Evolutionary conservation across 2,888 invertebrate species (phyloP), one percentile per base, ranked within the genome.

Genomic region (Platycnemis pennipes): DNA sequence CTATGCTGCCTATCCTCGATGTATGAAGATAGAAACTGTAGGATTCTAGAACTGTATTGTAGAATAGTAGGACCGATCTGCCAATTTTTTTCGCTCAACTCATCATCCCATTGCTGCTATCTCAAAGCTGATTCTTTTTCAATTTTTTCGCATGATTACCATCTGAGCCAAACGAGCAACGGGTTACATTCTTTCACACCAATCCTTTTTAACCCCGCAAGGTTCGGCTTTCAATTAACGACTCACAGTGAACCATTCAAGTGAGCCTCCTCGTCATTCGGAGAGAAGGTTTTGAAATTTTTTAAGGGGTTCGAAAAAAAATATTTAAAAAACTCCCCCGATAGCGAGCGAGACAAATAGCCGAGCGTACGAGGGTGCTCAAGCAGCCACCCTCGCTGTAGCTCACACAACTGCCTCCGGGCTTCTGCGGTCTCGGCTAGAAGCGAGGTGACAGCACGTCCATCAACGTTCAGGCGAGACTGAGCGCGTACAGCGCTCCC

Each of bases 391-490:
- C 77, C 77, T 5, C 8, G 13, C 13, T 13, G 37, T 11, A 77
- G 31, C 31, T 37, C 77, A 5, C 26, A 26, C 63, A 22, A 37
- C 69, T 31, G 69, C 77, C 13, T 3, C 31, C 11, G 31, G 26
- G 77, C 77, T 77, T 26, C 37, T 77, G 77, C 77, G 77, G 77
- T 77, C 77, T 77, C 77, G 31, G 69, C 19, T 31, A 13, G 31
- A 69, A 31, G 31, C 69, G 77, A 77, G 37, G 77, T 77, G 77
- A 77, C 77, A 77, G 77, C 77, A 77, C 37, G 77, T 77, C 77
- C 77, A 77, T 77, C 77, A 31, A 22, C 31, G 77, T 11, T 37
- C 77, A 13, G 31, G 5, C 1, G 77, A n/a, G 49, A 49, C 49
- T 49, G 77, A 0, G 77, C 77, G 77, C 37, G 31, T 77, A 37